Evolutionary conservation across 2,888 invertebrate species (phyloP).

Genomic region (Carabus problematicus): DNA sequence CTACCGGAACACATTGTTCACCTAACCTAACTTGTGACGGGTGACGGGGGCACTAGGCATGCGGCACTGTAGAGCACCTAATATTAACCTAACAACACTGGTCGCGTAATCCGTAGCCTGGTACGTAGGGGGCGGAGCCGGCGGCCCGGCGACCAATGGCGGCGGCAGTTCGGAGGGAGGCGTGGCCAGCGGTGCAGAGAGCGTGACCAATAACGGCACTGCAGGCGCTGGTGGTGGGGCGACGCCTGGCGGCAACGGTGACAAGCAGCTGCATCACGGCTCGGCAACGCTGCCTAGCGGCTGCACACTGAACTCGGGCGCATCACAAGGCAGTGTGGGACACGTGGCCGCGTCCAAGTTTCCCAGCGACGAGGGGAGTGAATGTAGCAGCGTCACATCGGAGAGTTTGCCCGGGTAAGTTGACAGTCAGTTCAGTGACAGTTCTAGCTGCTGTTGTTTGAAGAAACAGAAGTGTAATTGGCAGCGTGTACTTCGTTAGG

Average conservation of each 20-base stretch:
- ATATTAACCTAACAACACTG: constrained; percentile 44
- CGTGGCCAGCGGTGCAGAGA: constrained; percentile 61
- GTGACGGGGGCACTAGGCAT: constrained; percentile 40
- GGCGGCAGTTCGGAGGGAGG: constrained; percentile 54
- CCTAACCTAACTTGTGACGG: too few species aligned
- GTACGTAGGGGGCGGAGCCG: constrained; percentile 60
- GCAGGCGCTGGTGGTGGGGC: constrained; percentile 57
- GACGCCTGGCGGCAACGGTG: constrained; percentile 25
- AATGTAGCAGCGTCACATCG: constrained; percentile 87
- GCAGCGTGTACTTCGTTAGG: constrained; percentile 52
- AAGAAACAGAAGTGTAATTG: neutral
- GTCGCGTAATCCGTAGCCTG: constrained; percentile 57
- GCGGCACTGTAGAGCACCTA: constrained; percentile 42
- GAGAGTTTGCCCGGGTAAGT: constrained; percentile 75
- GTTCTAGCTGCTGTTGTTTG: too few species aligned
- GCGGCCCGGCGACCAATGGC: constrained; percentile 40
- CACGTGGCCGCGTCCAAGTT: constrained; percentile 66
- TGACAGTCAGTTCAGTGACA: neutral
- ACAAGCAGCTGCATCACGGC: constrained; percentile 63
- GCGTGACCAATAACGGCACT: constrained; percentile 58
- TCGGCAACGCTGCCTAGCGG: constrained; percentile 73
- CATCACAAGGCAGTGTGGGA: constrained; percentile 54
- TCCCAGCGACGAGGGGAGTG: constrained; percentile 83
- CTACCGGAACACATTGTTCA: too few species aligned
- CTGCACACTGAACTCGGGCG: constrained; percentile 62